Evolutionary conservation across 30 jellyfish, hydroid and myxozoan genomes (phyloP).

Genomic region (Nemopilema nomurai): DNA sequence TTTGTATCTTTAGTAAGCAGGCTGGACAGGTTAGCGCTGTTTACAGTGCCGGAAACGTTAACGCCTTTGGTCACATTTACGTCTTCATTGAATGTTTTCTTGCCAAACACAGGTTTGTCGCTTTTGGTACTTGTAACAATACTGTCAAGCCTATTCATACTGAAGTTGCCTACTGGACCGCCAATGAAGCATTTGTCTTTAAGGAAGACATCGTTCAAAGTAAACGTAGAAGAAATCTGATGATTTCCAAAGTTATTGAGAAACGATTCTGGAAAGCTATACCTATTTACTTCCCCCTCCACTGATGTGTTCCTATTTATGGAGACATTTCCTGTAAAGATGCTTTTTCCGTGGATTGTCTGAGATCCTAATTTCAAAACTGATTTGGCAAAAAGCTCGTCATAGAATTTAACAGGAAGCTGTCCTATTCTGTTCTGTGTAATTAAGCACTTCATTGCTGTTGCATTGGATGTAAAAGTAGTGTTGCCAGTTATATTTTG

Average conservation of each 20-base stretch:
- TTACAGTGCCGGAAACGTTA: slow-evolving; percentile 16
- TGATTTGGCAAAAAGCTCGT: slow-evolving; percentile 30
- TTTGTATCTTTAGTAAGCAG: slow-evolving; percentile 36
- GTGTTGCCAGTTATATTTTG: slow-evolving; percentile 30
- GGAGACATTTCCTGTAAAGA: not conserved
- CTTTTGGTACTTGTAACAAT: slow-evolving; percentile 18
- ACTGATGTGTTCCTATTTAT: slow-evolving; percentile 9
- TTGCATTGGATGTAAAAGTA: not conserved
- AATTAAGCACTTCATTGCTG: not conserved
- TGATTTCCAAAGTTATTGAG: slow-evolving; percentile 39
- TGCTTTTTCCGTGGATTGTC: slow-evolving; percentile 30
- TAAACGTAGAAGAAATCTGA: not conserved
- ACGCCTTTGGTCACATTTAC: slow-evolving; percentile 27
- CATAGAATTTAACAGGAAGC: not conserved
- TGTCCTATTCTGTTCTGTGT: slow-evolving; percentile 17
- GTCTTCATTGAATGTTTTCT: slow-evolving; percentile 40
- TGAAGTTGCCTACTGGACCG: slow-evolving; percentile 22
- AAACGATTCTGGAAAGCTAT: slow-evolving; percentile 32
- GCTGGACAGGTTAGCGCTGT: slow-evolving; percentile 43
- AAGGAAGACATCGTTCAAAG: slow-evolving; percentile 21
- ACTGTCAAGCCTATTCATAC: slow-evolving; percentile 11
- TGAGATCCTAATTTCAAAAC: slow-evolving; percentile 53
- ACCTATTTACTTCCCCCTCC: slow-evolving; percentile 52
- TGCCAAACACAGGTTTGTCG: slow-evolving; percentile 46
- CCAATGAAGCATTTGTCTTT: slow-evolving; percentile 2